A percentile compares a stretch with the other conserved stretches of the same genome.
These are phyloP conservation scores for Sandelia bainsii DNA, from an alignment of 2,797 vertebrate genomes.

Conservation along the genomic window DNA sequence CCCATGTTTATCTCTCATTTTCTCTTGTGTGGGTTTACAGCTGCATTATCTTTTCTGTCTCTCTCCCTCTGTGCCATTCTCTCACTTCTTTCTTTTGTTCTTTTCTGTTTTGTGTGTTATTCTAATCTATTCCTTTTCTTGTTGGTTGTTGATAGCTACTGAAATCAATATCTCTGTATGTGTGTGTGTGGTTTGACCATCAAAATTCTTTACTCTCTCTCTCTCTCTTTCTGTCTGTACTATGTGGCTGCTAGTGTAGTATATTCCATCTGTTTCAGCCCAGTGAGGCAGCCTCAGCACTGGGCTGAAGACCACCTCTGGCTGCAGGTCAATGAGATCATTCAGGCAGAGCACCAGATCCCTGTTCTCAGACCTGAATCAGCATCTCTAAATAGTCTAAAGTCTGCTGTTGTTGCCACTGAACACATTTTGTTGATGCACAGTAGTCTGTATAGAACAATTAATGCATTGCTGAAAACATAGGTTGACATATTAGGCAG, in stretches of 20 bases:
- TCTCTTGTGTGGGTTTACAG: slow-evolving; percentile 37
- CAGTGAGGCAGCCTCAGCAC: slow-evolving; percentile 21
- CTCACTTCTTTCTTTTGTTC: slow-evolving; percentile 29
- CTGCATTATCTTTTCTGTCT: slow-evolving; percentile 18
- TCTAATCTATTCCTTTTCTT: neutral
- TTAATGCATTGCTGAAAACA: slow-evolving; percentile 43
- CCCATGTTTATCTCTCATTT: slow-evolving; percentile 58
- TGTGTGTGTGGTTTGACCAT: neutral
- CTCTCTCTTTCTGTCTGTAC: neutral
- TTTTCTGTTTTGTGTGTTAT: neutral
- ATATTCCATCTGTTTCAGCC: slow-evolving; percentile 35
- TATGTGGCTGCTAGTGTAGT: neutral
- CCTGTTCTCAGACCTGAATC: slow-evolving; percentile 27
- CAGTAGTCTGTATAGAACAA: slow-evolving; percentile 20
- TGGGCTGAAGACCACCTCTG: slow-evolving; percentile 25
- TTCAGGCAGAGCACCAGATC: slow-evolving; percentile 21
- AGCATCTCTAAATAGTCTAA: slow-evolving; percentile 26
- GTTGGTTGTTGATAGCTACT: neutral
- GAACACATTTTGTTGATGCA: slow-evolving; percentile 11
- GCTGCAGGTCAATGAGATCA: slow-evolving; percentile 14
- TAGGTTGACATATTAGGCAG: slow-evolving; percentile 23
- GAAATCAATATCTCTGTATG: neutral
- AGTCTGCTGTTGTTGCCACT: slow-evolving; percentile 2
- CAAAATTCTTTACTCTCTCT: neutral
- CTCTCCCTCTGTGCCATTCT: slow-evolving; percentile 8